These are phyloP conservation scores for Theristicus caerulescens DNA, from an alignment of 2,113 vertebrate genomes.

Conservation along the genomic window DNA sequence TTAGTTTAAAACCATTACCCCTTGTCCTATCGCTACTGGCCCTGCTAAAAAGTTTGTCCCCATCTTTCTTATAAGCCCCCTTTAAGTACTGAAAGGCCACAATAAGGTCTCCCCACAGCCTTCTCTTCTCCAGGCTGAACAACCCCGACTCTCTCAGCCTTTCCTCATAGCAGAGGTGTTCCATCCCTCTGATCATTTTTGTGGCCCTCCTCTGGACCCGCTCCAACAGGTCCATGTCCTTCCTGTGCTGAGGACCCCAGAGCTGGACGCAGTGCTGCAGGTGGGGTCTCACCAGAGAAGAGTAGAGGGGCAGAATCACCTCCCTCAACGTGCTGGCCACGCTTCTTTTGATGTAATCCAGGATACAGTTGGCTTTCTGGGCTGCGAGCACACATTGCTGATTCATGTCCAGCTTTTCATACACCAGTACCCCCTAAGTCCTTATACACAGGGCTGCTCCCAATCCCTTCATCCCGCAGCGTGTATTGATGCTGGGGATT, in stretches of 20 bases:
- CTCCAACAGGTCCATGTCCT: neutral
- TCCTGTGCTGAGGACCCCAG: neutral
- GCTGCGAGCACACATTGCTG: no score
- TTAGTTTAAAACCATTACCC: neutral
- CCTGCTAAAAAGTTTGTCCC: neutral
- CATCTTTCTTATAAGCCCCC: neutral
- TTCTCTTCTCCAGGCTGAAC: neutral
- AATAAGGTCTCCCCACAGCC: neutral
- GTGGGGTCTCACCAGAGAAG: neutral
- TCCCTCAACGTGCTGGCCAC: fast-evolving
- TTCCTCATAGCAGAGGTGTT: neutral
- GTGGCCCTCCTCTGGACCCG: neutral
- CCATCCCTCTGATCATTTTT: neutral
- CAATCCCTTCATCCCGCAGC: neutral
- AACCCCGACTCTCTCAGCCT: neutral
- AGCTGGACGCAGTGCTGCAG: neutral
- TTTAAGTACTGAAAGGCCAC: neutral
- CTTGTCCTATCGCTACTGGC: neutral
- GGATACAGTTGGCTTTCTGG: neutral
- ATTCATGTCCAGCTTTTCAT: neutral
- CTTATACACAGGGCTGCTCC: neutral
- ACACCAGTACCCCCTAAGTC: neutral
- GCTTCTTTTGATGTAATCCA: neutral
- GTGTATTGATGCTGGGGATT: neutral
- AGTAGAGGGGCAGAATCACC: neutral